A percentile compares a stretch with the other conserved stretches of the same genome.
These are phyloP conservation scores for Nasonia vitripennis DNA, from an alignment of 1,140 invertebrate genomes.

Conservation along the genomic window DNA sequence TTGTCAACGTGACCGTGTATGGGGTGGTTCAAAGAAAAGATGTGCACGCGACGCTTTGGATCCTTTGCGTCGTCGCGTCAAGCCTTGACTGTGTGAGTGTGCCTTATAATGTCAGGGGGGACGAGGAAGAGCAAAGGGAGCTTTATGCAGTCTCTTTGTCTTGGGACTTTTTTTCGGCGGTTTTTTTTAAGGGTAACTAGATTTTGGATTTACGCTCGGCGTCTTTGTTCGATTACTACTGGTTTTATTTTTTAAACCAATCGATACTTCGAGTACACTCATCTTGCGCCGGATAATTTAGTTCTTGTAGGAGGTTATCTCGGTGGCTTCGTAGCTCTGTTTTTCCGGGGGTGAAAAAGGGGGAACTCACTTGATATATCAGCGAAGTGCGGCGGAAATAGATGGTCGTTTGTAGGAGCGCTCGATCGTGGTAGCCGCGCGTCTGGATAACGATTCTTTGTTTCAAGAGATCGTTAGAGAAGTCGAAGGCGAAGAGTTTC, in stretches of 20 bases:
- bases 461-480: slow-evolving; percentile 59
- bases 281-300: too few species aligned
- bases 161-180: not conserved
- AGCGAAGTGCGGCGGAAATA: slow-evolving; percentile 58
- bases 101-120: not conserved
- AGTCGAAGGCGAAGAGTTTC: slow-evolving; percentile 61
- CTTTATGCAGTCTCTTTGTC: slow-evolving; percentile 24
- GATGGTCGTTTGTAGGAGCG: slow-evolving; percentile 59
- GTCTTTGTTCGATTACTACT: too few species aligned
- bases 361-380: slow-evolving; percentile 64
- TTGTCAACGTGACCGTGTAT: slow-evolving; percentile 1
- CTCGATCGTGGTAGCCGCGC: slow-evolving; percentile 59
- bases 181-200: not conserved
- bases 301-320: not conserved
- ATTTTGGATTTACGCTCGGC: not conserved
- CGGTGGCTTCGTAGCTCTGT: not conserved
- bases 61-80: not conserved
- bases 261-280: too few species aligned
- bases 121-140: slow-evolving; percentile 1
- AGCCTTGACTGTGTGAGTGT: not conserved
- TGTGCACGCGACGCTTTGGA: slow-evolving; percentile 11
- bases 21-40: not conserved
- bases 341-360: not conserved
- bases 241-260: too few species aligned
- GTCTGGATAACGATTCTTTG: slow-evolving; percentile 62